Evolutionary conservation across 2,797 vertebrate genomes (phyloP), one percentile per base, ranked within the genome.

Genomic region (Stomatorhinus walkeri): DNA sequence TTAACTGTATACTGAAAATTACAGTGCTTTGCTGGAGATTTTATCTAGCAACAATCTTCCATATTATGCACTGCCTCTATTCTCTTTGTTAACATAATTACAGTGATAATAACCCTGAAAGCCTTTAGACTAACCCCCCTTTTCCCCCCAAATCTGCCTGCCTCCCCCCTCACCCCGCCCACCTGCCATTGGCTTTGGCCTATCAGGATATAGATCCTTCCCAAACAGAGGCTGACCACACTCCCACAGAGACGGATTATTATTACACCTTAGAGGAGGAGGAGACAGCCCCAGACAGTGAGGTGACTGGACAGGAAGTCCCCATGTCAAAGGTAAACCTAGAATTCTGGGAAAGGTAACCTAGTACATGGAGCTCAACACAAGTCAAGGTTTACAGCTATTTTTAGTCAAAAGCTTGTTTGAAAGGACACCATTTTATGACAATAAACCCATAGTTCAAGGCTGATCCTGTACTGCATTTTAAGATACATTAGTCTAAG

Each of bases 121-220:
- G 91, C 93, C 91, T 93, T 93, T 89, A 93, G 40, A 93, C 94
- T 96, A 96, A 96, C 94, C 93, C 76, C 89, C 52, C 93, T 94
- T 91, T 96, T 92, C 93, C 92, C 91, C 93, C 95, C 92, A 94
- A 95, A 95, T 95, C 94, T 95, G 94, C 94, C 95, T 95, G 92
- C 94, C 72, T 95, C 94, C 94, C 93, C 91, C 93, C 92, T 93
- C 89, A 90, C 92, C 93, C 92, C 93, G 54, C 49, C 91, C 90
- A 92, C 92, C 90, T 93, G 94, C 92, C 94, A 92, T 92, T 93
- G 94, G 89, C 92, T 92, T 92, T 93, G 92, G 94, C 93, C 94
- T 94, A 95, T 96, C 94, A 96, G 96, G 96, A 96, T 91, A 93
- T 96, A 95, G 94, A 95, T 91, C 94, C 95, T 94, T 94, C 94